Percentiles rank a stretch among this genome's conserved stretches.
Conservation (phyloP, 2,113 vertebrate species). For the Meleagris gallopavo region DNA sequence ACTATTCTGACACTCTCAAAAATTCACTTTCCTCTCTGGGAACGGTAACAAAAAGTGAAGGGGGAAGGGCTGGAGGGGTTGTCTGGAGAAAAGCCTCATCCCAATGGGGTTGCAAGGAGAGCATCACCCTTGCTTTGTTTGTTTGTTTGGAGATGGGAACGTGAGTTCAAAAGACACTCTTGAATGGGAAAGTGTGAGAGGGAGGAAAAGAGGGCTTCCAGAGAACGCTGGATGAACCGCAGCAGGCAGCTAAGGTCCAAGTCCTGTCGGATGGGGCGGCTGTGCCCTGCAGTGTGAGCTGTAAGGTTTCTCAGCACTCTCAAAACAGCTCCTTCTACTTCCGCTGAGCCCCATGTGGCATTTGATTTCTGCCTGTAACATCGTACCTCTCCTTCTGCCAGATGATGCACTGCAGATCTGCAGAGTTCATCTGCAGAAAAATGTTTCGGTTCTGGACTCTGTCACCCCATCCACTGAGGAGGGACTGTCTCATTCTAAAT, state of each 20-base stretch:
- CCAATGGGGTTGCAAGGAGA: not conserved
- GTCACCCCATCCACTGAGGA: not conserved
- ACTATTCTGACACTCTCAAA: constrained; percentile 82
- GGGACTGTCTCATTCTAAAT: not conserved
- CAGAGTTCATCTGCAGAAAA: not conserved
- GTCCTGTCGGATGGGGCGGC: not conserved
- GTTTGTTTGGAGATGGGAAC: not conserved
- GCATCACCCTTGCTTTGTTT: not conserved
- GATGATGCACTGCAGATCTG: constrained; percentile 16
- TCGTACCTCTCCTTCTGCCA: not conserved
- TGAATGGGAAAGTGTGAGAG: not conserved
- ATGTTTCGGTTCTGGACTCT: not conserved
- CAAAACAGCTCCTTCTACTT: not conserved
- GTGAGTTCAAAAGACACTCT: fast-evolving
- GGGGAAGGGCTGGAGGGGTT: not conserved
- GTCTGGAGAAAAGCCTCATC: not conserved
- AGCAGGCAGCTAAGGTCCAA: not conserved
- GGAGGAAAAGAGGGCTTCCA: not conserved
- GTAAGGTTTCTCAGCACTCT: not conserved
- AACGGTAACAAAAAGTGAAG: constrained; percentile 48
- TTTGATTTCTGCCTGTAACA: not conserved
- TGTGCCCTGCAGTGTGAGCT: not conserved
- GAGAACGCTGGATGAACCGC: not conserved
- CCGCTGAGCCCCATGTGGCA: not conserved
- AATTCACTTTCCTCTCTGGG: constrained; percentile 85